These are phyloP conservation scores for Invenusta paracnida DNA, from an alignment of 2,888 invertebrate genomes.

Conservation along the genomic window DNA sequence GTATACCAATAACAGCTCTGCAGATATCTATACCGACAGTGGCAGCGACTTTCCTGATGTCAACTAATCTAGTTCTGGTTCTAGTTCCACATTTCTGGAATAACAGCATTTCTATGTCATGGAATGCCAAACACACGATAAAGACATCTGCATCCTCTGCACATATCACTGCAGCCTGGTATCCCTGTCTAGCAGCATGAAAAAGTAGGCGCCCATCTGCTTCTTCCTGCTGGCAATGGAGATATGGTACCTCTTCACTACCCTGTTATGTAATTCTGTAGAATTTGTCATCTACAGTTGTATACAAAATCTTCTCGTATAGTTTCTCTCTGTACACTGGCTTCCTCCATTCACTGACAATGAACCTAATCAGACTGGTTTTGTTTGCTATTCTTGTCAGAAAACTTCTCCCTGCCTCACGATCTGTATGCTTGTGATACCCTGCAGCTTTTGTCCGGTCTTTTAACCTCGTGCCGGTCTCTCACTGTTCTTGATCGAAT, in stretches of 20 bases:
- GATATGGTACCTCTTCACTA: background rate
- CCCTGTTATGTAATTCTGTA: background rate
- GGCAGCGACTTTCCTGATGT: too few species aligned
- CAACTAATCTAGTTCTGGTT: too few species aligned
- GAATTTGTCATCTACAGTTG: background rate
- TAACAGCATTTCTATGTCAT: background rate
- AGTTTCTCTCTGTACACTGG: background rate
- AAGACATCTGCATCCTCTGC: background rate
- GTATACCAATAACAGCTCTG: too few species aligned
- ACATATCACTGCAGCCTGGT: background rate
- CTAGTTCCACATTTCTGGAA: background rate
- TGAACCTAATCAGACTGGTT: constrained; percentile 43
- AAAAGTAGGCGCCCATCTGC: background rate
- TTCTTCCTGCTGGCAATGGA: background rate
- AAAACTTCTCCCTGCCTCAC: background rate
- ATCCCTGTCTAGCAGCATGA: background rate
- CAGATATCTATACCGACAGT: too few species aligned
- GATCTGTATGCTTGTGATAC: background rate
- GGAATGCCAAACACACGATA: background rate
- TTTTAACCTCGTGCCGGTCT: background rate
- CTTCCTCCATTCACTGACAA: constrained; percentile 41
- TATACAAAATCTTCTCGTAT: background rate
- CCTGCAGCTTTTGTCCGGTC: background rate
- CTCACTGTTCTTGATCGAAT: constrained; percentile 15
- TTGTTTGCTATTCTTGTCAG: constrained; percentile 35